These are phyloP conservation scores for Zygogramma bicolorata DNA, from an alignment of 2,888 invertebrate genomes.

Conservation along the genomic window DNA sequence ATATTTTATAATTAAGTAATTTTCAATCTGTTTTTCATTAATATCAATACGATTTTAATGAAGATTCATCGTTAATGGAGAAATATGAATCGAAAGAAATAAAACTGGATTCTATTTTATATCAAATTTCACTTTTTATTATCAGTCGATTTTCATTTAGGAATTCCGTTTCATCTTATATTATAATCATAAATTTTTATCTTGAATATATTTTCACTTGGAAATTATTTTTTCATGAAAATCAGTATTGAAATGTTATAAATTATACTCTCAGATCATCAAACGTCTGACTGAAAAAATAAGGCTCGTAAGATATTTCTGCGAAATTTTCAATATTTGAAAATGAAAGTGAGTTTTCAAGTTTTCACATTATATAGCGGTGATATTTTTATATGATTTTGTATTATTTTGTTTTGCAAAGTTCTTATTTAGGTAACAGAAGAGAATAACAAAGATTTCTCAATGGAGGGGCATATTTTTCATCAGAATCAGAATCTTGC, in stretches of 20 bases:
- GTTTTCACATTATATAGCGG: no score
- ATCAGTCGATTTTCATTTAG: neutral
- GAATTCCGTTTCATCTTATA: neutral
- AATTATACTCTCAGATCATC: neutral
- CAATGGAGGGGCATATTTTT: no score
- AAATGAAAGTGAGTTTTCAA: neutral
- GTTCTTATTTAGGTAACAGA: no score
- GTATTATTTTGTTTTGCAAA: no score
- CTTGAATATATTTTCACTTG: neutral
- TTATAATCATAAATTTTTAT: neutral
- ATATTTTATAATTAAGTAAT: constrained; percentile 14
- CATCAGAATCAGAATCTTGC: no score
- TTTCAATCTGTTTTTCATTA: no score
- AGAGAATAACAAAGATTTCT: no score
- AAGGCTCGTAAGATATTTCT: neutral
- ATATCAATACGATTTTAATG: no score
- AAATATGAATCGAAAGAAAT: no score
- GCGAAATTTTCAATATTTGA: no score
- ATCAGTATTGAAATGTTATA: neutral
- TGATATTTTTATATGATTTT: no score
- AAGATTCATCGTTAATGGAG: no score
- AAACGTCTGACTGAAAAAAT: neutral
- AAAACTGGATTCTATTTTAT: neutral
- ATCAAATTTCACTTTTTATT: neutral
- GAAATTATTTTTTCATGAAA: neutral